These are phyloP conservation scores for Spicauda simplicius DNA, from an alignment of 2,888 invertebrate genomes.

Conservation along the genomic window DNA sequence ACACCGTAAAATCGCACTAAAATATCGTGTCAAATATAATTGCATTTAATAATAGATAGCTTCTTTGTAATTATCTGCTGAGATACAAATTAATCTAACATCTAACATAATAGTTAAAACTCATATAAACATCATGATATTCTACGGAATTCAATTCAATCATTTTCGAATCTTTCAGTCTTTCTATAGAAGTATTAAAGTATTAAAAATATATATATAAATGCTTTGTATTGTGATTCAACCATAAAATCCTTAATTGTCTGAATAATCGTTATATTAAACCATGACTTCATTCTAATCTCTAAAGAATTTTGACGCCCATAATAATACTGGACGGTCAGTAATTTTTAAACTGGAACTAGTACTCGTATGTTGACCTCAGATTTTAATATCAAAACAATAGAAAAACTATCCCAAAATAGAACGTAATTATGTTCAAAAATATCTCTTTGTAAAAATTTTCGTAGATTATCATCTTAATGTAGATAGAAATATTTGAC, in stretches of 20 bases:
- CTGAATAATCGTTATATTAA: conserved; percentile 12
- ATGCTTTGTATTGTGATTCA: background rate
- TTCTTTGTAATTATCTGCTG: too few species aligned
- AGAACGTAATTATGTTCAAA: background rate
- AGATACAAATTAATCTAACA: too few species aligned
- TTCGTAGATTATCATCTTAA: background rate
- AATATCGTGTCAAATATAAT: too few species aligned
- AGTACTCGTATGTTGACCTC: conserved; percentile 11
- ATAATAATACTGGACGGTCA: background rate
- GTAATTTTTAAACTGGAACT: background rate
- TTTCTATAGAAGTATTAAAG: too few species aligned
- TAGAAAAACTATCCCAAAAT: background rate
- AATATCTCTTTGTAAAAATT: background rate
- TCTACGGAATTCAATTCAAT: too few species aligned
- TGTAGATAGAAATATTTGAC: too few species aligned
- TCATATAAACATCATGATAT: too few species aligned
- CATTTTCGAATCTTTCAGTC: too few species aligned
- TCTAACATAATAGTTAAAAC: too few species aligned
- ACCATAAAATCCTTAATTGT: conserved; percentile 3
- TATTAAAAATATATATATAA: too few species aligned
- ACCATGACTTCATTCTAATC: conserved; percentile 12
- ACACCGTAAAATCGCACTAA: too few species aligned
- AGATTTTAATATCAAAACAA: background rate
- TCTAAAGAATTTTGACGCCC: conserved; percentile 6
- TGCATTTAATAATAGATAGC: too few species aligned